A percentile compares a stretch with the other conserved stretches of the same genome.
Evolutionary conservation across 2,888 invertebrate genomes (phyloP).

Genomic region (Ophion ellenae): DNA sequence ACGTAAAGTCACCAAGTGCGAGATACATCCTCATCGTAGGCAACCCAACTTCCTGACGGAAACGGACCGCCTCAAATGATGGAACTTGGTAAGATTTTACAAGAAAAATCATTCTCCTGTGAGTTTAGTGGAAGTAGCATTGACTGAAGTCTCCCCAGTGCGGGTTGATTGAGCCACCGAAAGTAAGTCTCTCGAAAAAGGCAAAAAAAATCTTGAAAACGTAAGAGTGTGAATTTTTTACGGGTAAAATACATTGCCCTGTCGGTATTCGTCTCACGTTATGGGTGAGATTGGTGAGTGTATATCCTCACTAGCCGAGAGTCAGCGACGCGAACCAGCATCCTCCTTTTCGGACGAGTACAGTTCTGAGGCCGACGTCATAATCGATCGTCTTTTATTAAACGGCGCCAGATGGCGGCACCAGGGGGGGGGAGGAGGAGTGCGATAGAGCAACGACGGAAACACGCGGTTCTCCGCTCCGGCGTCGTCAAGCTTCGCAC

Average conservation of each 20-base stretch:
- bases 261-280: background rate
- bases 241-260: conserved; percentile 29
- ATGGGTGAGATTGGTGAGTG: too few species aligned
- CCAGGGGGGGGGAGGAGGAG: conserved; percentile 19
- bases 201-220: background rate
- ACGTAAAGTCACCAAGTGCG: too few species aligned
- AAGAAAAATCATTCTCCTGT: too few species aligned
- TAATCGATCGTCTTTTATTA: conserved; percentile 84
- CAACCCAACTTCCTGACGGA: too few species aligned
- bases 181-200: too few species aligned
- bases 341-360: conserved; percentile 73
- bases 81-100: too few species aligned
- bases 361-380: conserved; percentile 82
- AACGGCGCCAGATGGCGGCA: conserved; percentile 83
- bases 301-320: background rate
- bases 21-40: too few species aligned
- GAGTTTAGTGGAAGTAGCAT: too few species aligned
- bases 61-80: too few species aligned
- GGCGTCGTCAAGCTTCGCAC: conserved; percentile 38
- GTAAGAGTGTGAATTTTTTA: conserved; percentile 21
- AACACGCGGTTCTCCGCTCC: conserved; percentile 54
- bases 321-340: conserved; percentile 17
- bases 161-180: too few species aligned
- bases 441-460: conserved; percentile 62
- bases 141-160: too few species aligned